These are phyloP conservation scores for Orius insidiosus DNA, from an alignment of 1,140 invertebrate species.

Conservation along the genomic window DNA sequence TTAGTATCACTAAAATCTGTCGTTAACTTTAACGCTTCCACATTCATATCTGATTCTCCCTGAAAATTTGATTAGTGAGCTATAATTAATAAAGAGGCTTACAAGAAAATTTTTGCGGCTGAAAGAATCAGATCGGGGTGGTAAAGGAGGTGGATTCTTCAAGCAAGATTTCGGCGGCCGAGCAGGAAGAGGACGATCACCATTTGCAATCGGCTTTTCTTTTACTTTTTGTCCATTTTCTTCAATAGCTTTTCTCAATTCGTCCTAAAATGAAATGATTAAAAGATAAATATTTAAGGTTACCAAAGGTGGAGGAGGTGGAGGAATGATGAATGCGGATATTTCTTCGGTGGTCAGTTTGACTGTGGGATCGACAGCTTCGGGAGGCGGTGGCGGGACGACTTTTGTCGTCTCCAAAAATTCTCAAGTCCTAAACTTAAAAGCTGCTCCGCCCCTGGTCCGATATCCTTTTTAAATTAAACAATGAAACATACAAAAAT, in stretches of 20 bases:
- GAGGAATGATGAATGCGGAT: constrained; percentile 62
- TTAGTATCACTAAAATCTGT: constrained; percentile 15
- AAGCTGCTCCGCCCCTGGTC: constrained; percentile 14
- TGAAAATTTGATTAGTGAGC: constrained; percentile 1
- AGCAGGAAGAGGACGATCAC: constrained; percentile 15
- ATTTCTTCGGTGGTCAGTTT: constrained; percentile 60
- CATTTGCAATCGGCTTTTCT: neutral
- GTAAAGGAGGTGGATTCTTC: constrained; percentile 34
- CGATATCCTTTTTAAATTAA: constrained; percentile 3
- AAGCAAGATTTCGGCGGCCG: constrained; percentile 33
- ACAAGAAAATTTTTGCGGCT: constrained; percentile 10
- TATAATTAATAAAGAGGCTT: too few relatives aligned
- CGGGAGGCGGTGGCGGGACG: constrained; percentile 51
- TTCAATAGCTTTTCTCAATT: neutral
- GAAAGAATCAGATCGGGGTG: constrained; percentile 32
- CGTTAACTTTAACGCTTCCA: constrained; percentile 13
- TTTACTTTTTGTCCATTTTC: too few relatives aligned
- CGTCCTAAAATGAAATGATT: constrained; percentile 4
- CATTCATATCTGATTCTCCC: constrained; percentile 13
- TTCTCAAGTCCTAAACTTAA: constrained; percentile 39
- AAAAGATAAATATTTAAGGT: neutral
- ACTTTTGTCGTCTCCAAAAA: constrained; percentile 68
- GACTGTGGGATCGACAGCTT: constrained; percentile 36
- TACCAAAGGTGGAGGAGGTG: constrained; percentile 41
- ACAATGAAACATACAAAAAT: constrained; percentile 22